phyloP scores from a whole-genome alignment of 2,797 vertebrate species.

The Enteromius thamalakanensis region DNA sequence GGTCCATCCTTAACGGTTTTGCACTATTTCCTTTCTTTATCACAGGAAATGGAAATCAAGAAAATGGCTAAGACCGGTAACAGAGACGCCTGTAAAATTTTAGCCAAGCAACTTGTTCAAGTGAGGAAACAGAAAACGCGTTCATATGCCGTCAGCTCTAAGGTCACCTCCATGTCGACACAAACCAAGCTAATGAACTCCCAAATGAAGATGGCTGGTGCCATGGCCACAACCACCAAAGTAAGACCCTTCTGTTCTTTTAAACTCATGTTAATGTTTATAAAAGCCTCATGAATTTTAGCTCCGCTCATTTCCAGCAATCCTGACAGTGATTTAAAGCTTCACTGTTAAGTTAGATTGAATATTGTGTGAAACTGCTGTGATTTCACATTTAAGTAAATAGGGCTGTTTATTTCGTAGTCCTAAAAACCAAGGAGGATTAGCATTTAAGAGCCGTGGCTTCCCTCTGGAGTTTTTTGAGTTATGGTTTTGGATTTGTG shows the following conservation, averaged over 20 bases:
- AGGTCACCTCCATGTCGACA: conserved; percentile 95
- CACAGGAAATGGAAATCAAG: conserved; percentile 95
- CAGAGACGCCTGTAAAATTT: conserved; percentile 90
- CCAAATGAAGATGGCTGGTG: conserved; percentile 98
- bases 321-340: neutral
- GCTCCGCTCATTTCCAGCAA: neutral
- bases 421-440: neutral
- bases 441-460: neutral
- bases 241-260: conserved; percentile 70
- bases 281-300: neutral
- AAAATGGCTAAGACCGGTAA: conserved; percentile 98
- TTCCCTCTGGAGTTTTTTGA: neutral
- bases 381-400: conserved; percentile 9
- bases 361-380: neutral
- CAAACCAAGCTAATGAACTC: conserved; percentile 98
- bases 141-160: conserved; percentile 95
- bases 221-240: conserved; percentile 94
- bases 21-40: neutral
- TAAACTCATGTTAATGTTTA: neutral
- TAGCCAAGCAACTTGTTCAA: conserved; percentile 95
- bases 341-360: neutral
- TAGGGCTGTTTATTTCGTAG: neutral
- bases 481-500: neutral
- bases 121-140: conserved; percentile 93
- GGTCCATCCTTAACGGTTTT: neutral